Base-by-base conservation (phyloP, 1,140 invertebrate genomes). In the Pseudomyrmex flavicornis region DNA sequence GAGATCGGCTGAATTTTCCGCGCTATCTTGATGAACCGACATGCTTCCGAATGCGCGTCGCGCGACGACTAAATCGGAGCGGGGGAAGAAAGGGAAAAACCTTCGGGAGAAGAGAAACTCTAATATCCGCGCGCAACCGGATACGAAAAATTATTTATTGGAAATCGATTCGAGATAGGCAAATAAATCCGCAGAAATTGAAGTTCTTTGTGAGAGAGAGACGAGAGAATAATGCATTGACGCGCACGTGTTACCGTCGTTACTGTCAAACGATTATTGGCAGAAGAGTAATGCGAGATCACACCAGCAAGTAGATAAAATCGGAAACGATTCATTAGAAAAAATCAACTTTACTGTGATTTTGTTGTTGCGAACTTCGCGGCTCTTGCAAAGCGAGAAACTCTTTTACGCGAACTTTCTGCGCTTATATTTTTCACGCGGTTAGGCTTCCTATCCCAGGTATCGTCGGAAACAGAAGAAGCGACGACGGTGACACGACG, bases 11-110 rank as follows among this genome's bases (percentile, higher is more conserved):
- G 68, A 83, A 70, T 72, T 54, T 65, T 63, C 50, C 22, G 70
- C 69, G 68, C 62, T 84, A 88, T 84, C 86, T 79, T 59, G 69
- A 76, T 83, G 86, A 63, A 48, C 74, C 66, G 86, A 84, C 85
- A 77, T 88, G 85, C 82, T 80, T 66, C 85, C 61, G 85, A 87
- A 84, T 54, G 85, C 52, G 56, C 44, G 65, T 66, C 48, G 22
- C 63, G 50, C 56, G 76, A 79, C 56, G 76, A 70, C 12, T 13
- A 5, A 13, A 0, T 62, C 61, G 17, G 52, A 20, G 48, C 22
- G 26, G 12, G 44, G 50, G 12, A 10, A 44, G 46, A 22, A 44
- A 46, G 44, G 13, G 58, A 26, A 22, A 61, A 22, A 22, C 3
- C 44, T 35, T 5, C 35, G 44, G 1, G 7, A 62, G 62, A 54